A percentile compares a stretch with the other conserved stretches of the same genome.
These are phyloP conservation scores for Trachymyrmex cornetzi DNA, from an alignment of 1,140 invertebrate species.

Conservation along the genomic window DNA sequence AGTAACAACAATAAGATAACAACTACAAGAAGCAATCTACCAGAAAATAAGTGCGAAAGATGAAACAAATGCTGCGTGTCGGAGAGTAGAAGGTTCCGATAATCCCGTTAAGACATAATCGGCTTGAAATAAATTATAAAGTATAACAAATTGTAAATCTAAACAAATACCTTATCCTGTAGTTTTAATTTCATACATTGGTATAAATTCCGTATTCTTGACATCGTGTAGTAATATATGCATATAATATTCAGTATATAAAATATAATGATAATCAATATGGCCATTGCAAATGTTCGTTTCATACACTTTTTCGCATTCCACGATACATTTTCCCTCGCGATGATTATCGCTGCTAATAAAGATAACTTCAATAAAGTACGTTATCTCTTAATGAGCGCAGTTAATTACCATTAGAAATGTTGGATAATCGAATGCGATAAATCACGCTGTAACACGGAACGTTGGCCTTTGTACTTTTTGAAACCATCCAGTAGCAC, in stretches of 20 bases:
- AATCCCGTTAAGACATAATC: conserved; percentile 17
- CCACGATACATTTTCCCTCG: neutral
- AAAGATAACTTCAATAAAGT: conserved; percentile 55
- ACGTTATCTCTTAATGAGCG: conserved; percentile 52
- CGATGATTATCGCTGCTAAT: conserved; percentile 39
- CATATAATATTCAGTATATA: neutral
- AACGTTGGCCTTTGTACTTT: neutral
- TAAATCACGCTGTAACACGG: conserved; percentile 6
- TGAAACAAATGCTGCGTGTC: conserved; percentile 26
- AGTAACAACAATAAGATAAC: conserved; percentile 42
- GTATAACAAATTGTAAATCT: neutral
- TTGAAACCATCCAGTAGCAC: neutral
- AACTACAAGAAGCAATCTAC: conserved; percentile 28
- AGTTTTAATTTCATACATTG: conserved; percentile 12
- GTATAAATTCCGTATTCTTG: neutral
- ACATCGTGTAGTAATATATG: neutral
- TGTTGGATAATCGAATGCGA: conserved; percentile 40
- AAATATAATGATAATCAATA: neutral
- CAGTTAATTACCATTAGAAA: conserved; percentile 51
- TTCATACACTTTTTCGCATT: conserved; percentile 22
- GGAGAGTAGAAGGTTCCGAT: neutral
- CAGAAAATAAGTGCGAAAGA: conserved; percentile 17
- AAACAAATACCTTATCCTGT: conserved; percentile 23
- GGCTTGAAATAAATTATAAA: conserved; percentile 26
- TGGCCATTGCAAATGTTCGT: neutral